Evolutionary conservation across 64 coral and sea anemone species (phyloP).

Genomic region (Stichodactyla helianthus): DNA sequence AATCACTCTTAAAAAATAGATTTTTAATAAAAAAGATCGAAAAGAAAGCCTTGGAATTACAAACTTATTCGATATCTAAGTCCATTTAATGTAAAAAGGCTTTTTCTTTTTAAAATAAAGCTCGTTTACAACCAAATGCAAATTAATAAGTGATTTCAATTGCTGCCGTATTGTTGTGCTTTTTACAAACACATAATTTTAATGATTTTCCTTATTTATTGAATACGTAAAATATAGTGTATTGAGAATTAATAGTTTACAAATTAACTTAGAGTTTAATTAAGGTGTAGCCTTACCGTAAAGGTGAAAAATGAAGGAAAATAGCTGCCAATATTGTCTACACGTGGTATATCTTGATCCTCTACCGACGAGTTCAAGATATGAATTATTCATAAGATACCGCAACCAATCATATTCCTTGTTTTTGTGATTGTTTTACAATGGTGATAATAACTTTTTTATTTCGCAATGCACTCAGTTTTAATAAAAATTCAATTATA

Average conservation of each 20-base stretch:
- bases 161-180: not conserved
- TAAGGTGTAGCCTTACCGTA: not conserved
- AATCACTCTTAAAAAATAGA: not conserved
- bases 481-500: no score
- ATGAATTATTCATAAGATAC: not conserved
- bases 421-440: not conserved
- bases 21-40: not conserved
- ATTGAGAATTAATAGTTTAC: not conserved
- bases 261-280: not conserved
- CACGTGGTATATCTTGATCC: not conserved
- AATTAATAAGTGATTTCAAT: conserved; percentile 8
- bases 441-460: no score
- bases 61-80: not conserved
- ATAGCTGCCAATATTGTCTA: not conserved
- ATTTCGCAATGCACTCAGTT: no score
- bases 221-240: not conserved
- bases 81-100: not conserved
- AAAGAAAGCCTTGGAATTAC: not conserved
- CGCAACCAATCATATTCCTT: not conserved
- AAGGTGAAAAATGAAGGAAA: not conserved
- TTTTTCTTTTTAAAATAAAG: conserved; percentile 5
- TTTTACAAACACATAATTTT: not conserved
- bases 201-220: not conserved
- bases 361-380: not conserved
- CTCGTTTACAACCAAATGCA: not conserved